Percentiles rank a stretch among this genome's conserved stretches.
Conservation (phyloP, 2,888 invertebrate species). For the Troides oblongomaculatus region DNA sequence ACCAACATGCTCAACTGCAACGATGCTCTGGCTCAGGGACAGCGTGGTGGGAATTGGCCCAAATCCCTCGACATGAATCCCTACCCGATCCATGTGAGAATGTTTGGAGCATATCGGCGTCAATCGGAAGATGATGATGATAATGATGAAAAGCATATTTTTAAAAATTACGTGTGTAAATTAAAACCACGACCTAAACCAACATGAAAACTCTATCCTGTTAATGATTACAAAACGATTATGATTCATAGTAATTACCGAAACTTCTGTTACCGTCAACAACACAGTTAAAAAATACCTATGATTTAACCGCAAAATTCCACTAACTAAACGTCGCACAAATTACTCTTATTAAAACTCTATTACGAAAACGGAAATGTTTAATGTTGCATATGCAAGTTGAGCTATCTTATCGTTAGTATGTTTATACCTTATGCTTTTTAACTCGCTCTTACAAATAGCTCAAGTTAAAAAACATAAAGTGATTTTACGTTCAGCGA, state of each 20-base stretch:
- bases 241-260: neutral
- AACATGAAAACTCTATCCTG: neutral
- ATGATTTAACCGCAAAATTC: constrained; percentile 5
- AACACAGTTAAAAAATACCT: constrained; percentile 3
- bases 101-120: too few species aligned
- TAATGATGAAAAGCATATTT: too few species aligned
- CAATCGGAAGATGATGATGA: too few species aligned
- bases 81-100: too few species aligned
- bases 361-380: constrained; percentile 20
- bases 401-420: neutral
- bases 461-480: neutral
- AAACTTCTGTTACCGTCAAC: neutral
- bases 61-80: too few species aligned
- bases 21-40: too few species aligned
- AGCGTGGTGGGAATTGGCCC: too few species aligned
- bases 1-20: too few species aligned
- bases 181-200: neutral
- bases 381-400: constrained; percentile 9
- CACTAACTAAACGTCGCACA: constrained; percentile 16
- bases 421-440: neutral
- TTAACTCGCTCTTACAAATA: neutral
- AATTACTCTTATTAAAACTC: constrained; percentile 20
- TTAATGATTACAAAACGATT: neutral
- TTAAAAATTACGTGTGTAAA: neutral
- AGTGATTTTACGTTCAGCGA: constrained; percentile 3